These are phyloP conservation scores for Camponotus fellah DNA, from an alignment of 2,888 invertebrate species.

Conservation along the genomic window DNA sequence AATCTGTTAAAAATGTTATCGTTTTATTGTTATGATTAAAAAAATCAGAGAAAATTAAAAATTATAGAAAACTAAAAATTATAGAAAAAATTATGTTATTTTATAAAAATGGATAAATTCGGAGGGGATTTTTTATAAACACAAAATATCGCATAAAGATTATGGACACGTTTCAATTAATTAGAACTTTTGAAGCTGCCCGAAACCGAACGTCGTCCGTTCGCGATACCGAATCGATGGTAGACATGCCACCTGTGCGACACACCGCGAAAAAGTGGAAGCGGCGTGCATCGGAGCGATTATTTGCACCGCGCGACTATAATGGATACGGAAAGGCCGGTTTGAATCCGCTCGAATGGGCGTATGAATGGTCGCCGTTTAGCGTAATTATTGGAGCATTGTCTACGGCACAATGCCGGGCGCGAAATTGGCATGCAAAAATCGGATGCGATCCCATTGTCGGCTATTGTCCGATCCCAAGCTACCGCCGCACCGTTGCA, in stretches of 20 bases:
- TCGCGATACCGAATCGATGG: conserved; percentile 61
- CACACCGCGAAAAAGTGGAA: conserved; percentile 65
- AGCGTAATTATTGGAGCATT: conserved; percentile 85
- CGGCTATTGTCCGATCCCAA: conserved; percentile 82
- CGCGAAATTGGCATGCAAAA: conserved; percentile 85
- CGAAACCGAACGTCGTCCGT: conserved; percentile 34
- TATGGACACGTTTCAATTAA: not conserved
- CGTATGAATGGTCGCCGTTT: conserved; percentile 85
- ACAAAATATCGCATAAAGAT: not conserved
- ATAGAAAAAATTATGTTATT: not conserved
- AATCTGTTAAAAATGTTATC: not conserved
- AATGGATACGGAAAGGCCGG: conserved; percentile 84
- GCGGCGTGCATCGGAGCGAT: conserved; percentile 77
- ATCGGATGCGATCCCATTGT: conserved; percentile 85
- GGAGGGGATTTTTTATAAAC: not conserved
- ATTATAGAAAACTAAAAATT: not conserved
- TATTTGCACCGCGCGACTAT: conserved; percentile 82
- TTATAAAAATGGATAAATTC: not conserved
- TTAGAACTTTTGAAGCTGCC: not conserved
- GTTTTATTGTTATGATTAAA: not conserved
- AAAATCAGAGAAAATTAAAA: not conserved
- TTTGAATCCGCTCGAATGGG: conserved; percentile 84
- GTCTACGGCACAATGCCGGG: conserved; percentile 84
- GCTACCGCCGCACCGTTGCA: conserved; percentile 60
- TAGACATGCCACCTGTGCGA: conserved; percentile 68